phyloP scores from a whole-genome alignment of 2,888 invertebrate species.

The Ectropis crepuscularia region DNA sequence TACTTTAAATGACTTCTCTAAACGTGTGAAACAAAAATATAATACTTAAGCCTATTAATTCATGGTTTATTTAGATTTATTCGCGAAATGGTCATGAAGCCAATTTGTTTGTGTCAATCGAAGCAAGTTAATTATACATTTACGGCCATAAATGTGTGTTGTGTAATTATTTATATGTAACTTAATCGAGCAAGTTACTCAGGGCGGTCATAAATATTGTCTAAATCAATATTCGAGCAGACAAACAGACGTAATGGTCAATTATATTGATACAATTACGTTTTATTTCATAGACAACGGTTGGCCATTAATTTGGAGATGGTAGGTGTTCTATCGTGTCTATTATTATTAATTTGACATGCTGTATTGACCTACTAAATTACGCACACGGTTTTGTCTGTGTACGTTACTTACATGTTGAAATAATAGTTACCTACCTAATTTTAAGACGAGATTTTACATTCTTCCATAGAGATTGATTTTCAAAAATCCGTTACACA shows the following conservation, averaged over 20 bases:
- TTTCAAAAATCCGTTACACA: too few relatives aligned
- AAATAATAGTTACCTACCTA: too few relatives aligned
- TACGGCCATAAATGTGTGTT: constrained; percentile 7
- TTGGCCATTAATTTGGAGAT: constrained; percentile 24
- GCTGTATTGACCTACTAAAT: not conserved
- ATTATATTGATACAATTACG: constrained; percentile 40
- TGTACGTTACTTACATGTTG: too few relatives aligned
- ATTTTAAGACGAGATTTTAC: too few relatives aligned
- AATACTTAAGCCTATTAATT: constrained; percentile 14
- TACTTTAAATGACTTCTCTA: constrained; percentile 3
- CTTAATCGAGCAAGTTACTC: constrained; percentile 23
- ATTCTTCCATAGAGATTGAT: too few relatives aligned
- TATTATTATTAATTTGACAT: constrained; percentile 12
- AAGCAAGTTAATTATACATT: constrained; percentile 24
- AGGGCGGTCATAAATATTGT: constrained; percentile 39
- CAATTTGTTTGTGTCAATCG: constrained; percentile 39
- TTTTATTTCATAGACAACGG: constrained; percentile 34
- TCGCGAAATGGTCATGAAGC: constrained; percentile 32
- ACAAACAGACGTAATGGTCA: constrained; percentile 37
- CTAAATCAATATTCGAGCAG: constrained; percentile 38
- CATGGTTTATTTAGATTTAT: constrained; percentile 31
- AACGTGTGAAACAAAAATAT: constrained; percentile 14
- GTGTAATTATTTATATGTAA: constrained; percentile 20
- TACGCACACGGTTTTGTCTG: too few relatives aligned
- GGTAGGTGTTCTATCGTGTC: constrained; percentile 15